Evolutionary conservation across 2,888 invertebrate species (phyloP), one percentile per base, ranked within the genome.

Genomic region (Caenorhabditis sulstoni): DNA sequence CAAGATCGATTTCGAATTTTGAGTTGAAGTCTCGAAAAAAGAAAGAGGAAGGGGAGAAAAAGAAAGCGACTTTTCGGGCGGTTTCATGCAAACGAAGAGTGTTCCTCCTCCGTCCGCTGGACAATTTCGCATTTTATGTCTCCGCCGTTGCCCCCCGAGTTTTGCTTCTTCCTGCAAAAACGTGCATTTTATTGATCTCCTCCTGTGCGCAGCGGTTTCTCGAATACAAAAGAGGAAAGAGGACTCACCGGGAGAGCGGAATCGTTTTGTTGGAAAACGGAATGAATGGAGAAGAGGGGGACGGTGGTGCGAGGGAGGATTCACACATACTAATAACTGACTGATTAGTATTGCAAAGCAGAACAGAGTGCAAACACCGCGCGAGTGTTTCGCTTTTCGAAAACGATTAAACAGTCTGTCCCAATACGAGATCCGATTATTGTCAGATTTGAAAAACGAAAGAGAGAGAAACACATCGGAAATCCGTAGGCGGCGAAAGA

Each of bases 361-460:
- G 61, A 20, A 16, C 4, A 41, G 41, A 14, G 41, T 41, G 11
- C 41, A 14, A 41, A 41, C 7, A 29, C 29, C 7, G 41, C 41
- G 20, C 45, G 0, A 1, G 16, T 52, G n/a, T 44, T 41, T 45
- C 59, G 41, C 55, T n/a, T 58, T 68, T 52, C 59, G 41, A 44
- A 52, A 68, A 68, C 59, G 68, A 68, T 68, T 68, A 68, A 68
- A 59, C 57, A 58, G 50, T 49, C 39, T 57, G 59, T 58, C 50
- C 44, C 37, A 45, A 35, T 47, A 66, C 35, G 50, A 49, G 35
- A 35, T 16, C 55, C 55, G 73, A 73, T 64, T 73, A 73, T 55
- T 73, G 57, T 44, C 64, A 64, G 49, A 71, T 64, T 37, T 64
- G 53, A 41, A 29, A 29, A 29, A 29, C 3, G 29, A 29, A 7